Conservation (phyloP, 2,888 invertebrate genomes). For the Sericinus montela region DNA sequence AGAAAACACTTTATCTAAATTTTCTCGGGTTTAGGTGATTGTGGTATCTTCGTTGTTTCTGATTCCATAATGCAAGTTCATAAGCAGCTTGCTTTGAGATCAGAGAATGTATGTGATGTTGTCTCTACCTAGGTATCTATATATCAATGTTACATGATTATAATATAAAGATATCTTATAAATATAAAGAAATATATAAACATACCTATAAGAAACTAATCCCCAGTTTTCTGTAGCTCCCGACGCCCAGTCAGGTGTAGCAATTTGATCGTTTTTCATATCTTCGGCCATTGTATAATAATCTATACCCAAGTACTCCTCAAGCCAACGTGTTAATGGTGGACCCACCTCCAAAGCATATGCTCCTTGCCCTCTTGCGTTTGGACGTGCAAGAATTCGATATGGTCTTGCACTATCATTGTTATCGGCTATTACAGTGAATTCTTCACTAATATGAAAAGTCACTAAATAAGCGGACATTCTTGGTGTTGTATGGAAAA, state of each 20-base stretch:
- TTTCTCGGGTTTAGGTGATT: too few species aligned
- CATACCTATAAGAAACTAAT: conserved; percentile 64
- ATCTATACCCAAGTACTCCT: conserved; percentile 53
- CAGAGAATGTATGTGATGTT: too few species aligned
- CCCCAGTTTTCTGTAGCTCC: conserved; percentile 76
- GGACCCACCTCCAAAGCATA: conserved; percentile 67
- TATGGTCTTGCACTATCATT: conserved; percentile 43
- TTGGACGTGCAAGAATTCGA: conserved; percentile 61
- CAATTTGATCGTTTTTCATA: conserved; percentile 69
- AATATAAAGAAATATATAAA: too few species aligned
- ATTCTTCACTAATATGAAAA: conserved; percentile 76
- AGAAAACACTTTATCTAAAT: too few species aligned
- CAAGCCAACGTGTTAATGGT: conserved; percentile 58
- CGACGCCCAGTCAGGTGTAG: conserved; percentile 69
- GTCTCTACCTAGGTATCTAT: too few species aligned
- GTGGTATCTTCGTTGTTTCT: too few species aligned
- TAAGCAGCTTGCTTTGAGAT: too few species aligned
- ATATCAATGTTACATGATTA: too few species aligned
- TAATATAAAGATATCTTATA: too few species aligned
- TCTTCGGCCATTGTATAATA: conserved; percentile 57
- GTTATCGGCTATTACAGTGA: conserved; percentile 57
- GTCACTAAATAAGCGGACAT: conserved; percentile 94
- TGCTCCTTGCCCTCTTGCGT: conserved; percentile 54
- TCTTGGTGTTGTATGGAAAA: conserved; percentile 79
- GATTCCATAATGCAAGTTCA: too few species aligned